Conservation (phyloP, 2,113 vertebrate species). For the Lota lota region DNA sequence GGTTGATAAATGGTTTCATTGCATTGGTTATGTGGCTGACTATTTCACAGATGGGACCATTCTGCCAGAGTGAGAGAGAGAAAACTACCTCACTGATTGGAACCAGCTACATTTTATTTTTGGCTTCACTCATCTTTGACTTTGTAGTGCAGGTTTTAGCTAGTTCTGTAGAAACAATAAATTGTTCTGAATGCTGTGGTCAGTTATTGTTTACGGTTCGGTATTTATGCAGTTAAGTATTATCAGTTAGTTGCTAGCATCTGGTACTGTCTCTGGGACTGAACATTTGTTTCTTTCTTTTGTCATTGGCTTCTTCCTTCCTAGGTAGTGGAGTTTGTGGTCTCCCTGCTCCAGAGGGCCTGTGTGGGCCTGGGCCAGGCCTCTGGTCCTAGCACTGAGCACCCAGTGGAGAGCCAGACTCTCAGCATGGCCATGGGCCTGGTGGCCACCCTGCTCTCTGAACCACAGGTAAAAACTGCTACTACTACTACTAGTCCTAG, state of each 20-base stretch:
- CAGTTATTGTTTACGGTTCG: background rate
- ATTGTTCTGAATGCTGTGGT: background rate
- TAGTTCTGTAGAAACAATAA: slow-evolving; percentile 6
- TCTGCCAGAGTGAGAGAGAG: slow-evolving; percentile 1
- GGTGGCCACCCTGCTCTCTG: slow-evolving; percentile 83
- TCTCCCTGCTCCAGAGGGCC: slow-evolving; percentile 79
- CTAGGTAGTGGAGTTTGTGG: slow-evolving; percentile 87
- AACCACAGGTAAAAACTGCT: slow-evolving; percentile 76
- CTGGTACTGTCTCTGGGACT: background rate
- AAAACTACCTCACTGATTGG: slow-evolving; percentile 10
- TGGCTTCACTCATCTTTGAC: slow-evolving; percentile 10
- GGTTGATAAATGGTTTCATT: background rate
- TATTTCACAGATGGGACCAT: background rate
- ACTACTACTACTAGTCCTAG: too few relatives aligned
- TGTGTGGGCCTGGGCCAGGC: slow-evolving; percentile 61
- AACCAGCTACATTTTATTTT: slow-evolving; percentile 19
- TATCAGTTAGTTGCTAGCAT: background rate
- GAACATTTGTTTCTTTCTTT: background rate
- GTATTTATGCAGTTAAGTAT: background rate
- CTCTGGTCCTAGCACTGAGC: slow-evolving; percentile 32
- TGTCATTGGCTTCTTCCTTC: background rate
- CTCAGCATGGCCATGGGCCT: slow-evolving; percentile 91
- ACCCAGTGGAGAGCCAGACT: slow-evolving; percentile 79
- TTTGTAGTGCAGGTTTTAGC: background rate
- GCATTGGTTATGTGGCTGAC: background rate